These are phyloP conservation scores for Thunnus thynnus DNA, from an alignment of 2,113 vertebrate genomes.

Conservation along the genomic window DNA sequence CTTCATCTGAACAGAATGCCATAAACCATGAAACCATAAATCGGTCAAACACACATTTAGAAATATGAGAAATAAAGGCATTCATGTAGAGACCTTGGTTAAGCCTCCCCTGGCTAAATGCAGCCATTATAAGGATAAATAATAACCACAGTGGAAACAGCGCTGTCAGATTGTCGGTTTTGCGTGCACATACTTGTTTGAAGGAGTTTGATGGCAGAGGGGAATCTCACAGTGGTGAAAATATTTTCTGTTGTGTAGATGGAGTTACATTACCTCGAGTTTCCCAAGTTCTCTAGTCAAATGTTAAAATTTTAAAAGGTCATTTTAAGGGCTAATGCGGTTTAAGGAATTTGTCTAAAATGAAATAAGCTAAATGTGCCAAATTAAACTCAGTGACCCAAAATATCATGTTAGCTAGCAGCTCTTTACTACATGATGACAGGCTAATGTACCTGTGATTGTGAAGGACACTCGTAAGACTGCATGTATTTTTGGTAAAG, in stretches of 20 bases:
- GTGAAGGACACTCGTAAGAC: conserved; percentile 23
- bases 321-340: too few species aligned
- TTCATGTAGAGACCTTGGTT: conserved; percentile 7
- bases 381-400: background rate
- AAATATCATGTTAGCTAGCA: background rate
- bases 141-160: conserved; percentile 24
- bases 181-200: background rate
- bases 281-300: too few species aligned
- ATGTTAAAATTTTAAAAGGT: too few species aligned
- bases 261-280: too few species aligned
- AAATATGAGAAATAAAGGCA: conserved; percentile 20
- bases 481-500: conserved; percentile 29
- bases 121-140: conserved; percentile 29
- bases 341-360: background rate
- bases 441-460: conserved; percentile 7
- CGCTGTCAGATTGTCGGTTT: conserved; percentile 26
- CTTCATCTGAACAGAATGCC: conserved; percentile 21
- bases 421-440: conserved; percentile 6
- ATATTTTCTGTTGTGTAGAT: too few species aligned
- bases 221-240: too few species aligned
- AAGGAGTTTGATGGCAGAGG: too few species aligned
- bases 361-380: background rate
- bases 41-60: conserved; percentile 10
- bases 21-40: conserved; percentile 33
- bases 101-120: background rate